phyloP scores from a whole-genome alignment of 2,797 vertebrate genomes.

The Zonotrichia albicollis region DNA sequence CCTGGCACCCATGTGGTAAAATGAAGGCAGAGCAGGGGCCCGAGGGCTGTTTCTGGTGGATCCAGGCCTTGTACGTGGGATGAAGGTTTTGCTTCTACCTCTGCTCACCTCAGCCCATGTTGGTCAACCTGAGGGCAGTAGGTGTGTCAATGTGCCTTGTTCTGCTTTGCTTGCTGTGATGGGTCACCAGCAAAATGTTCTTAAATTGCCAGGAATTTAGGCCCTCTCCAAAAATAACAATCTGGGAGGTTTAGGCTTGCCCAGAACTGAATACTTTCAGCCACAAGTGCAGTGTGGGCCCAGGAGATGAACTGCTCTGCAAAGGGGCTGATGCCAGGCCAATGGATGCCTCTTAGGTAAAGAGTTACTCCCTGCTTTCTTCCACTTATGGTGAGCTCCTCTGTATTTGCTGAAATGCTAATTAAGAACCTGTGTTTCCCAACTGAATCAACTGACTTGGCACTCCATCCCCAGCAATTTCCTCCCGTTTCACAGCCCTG shows the following conservation, averaged over 20 bases:
- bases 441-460: constrained; percentile 5
- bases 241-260: neutral
- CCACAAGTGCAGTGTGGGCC: neutral
- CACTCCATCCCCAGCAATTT: neutral
- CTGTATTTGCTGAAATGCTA: neutral
- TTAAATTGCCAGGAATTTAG: neutral
- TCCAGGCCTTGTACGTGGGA: neutral
- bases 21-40: neutral
- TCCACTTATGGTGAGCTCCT: neutral
- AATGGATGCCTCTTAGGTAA: neutral
- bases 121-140: neutral
- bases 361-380: neutral
- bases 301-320: neutral
- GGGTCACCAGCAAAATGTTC: neutral
- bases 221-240: neutral
- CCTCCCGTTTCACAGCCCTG: neutral
- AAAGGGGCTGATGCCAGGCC: neutral
- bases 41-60: neutral
- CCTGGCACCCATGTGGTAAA: neutral
- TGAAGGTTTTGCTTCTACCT: neutral
- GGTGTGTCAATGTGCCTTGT: neutral
- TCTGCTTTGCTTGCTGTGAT: neutral
- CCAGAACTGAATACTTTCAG: neutral
- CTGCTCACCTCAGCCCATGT: neutral
- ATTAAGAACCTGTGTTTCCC: constrained; percentile 15